Conservation (phyloP, 2,888 invertebrate species). For the Vandiemenella viatica region DNA sequence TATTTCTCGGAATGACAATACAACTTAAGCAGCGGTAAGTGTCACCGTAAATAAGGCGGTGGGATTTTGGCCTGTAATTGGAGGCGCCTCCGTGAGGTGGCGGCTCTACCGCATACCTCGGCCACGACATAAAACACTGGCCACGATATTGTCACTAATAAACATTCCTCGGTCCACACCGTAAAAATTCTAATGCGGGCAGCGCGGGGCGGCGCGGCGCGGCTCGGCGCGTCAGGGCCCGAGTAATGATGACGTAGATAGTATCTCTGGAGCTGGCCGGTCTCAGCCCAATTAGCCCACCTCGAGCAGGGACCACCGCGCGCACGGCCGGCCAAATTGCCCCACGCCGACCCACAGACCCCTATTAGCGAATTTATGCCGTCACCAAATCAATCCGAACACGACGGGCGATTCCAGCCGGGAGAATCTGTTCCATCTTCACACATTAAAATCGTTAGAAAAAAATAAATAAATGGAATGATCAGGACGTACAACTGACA, state of each 20-base stretch:
- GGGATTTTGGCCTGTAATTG: no score
- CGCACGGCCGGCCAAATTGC: neutral
- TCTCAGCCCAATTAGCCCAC: neutral
- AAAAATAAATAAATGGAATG: no score
- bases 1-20: no score
- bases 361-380: no score
- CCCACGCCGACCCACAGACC: no score
- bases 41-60: no score
- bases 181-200: neutral
- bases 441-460: no score
- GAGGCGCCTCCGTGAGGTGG: neutral
- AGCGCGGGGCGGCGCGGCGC: neutral
- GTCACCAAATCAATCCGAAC: no score
- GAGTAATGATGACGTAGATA: neutral
- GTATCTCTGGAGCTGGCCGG: neutral
- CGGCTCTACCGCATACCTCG: neutral
- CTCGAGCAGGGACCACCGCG: neutral
- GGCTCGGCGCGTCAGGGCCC: neutral
- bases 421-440: no score
- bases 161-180: neutral
- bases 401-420: no score
- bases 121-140: neutral
- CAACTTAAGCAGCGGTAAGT: no score
- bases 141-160: neutral
- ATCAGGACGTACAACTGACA: no score